Base-by-base conservation (phyloP, 2,797 vertebrate species). In the Cephalopachus bancanus region DNA sequence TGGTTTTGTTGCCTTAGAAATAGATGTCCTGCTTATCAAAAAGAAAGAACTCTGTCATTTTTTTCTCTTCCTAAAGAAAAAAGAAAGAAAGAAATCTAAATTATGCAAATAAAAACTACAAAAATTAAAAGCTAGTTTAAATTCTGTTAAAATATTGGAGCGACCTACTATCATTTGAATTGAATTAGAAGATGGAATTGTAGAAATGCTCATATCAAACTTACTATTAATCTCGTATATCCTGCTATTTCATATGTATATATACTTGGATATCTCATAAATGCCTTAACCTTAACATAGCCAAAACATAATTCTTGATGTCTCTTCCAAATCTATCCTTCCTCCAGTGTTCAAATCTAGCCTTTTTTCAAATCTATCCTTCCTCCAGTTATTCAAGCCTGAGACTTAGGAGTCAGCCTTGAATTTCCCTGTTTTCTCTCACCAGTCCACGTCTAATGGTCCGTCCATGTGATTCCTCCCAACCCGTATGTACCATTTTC, bases 1-100 rank as follows among this genome's bases (percentile, higher is more conserved):
- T 89, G 57, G 28, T 55, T 83, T 60, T 88, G 37, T 89, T 59
- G 24, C 37, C 69, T 60, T 88, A 80, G 44, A 92, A 76, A 75
- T 72, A 67, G 24, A 78, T 64, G 62, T 81, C 20, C 78, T 72
- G 80, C 67, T 85, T 57, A 78, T 30, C 11, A 90, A 88, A 72
- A 33, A 30, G 74, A 91, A 74, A 55, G 30, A 30, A 44, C 37
- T 57, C 26, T 65, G 28, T 15, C 28, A 10, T 60, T 60, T 22
- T 64, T 65, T 65, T 65, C 83, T 84, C 60, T 90, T 94, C 53
- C 51, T 90, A 20, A 93, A 37, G 71, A 15, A 17, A 30, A 80
- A 14, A 80, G 53, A 6, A n/a, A 33, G 51, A 67, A 93, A 53
- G 55, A 91, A 49, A 76, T 79, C 11, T 55, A 81, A 71, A 44